A percentile compares a stretch with the other conserved stretches of the same genome.
These are phyloP conservation scores for Pasiphila rectangulata DNA, from an alignment of 2,888 invertebrate genomes.

Conservation along the genomic window DNA sequence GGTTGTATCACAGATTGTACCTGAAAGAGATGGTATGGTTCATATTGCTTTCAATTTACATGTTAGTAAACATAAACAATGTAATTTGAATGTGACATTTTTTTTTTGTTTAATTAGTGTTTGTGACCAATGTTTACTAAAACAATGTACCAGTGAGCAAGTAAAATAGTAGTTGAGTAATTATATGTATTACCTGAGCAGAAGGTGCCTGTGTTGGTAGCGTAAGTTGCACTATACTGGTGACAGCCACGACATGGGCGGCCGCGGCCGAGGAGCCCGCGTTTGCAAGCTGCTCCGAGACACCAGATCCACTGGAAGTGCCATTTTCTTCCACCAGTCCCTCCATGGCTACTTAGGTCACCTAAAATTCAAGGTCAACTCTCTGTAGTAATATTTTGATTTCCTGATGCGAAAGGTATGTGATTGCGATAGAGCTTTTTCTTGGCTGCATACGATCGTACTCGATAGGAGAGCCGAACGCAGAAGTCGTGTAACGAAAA, in stretches of 20 bases:
- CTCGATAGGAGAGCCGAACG: slow-evolving; percentile 54
- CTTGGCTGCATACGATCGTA: slow-evolving; percentile 43
- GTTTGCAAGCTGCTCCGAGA: slow-evolving; percentile 60
- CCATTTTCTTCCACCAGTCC: slow-evolving; percentile 96
- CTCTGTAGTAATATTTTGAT: slow-evolving; percentile 41
- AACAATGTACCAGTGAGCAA: no score
- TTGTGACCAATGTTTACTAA: no score
- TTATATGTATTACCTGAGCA: slow-evolving; percentile 85
- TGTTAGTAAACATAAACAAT: neutral
- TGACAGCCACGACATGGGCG: slow-evolving; percentile 77
- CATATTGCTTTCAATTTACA: neutral
- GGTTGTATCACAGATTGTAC: slow-evolving; percentile 98
- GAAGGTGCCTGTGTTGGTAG: slow-evolving; percentile 84
- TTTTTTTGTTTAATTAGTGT: neutral
- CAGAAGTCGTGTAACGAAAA: slow-evolving; percentile 62
- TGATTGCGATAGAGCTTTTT: neutral
- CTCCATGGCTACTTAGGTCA: slow-evolving; percentile 88
- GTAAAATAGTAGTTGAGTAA: no score
- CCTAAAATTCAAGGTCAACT: slow-evolving; percentile 83
- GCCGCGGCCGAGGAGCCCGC: slow-evolving; percentile 55
- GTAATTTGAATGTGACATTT: neutral
- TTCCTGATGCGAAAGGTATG: neutral
- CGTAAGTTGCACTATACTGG: slow-evolving; percentile 94
- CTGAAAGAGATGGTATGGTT: slow-evolving; percentile 67
- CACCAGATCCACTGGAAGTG: slow-evolving; percentile 65